Percentiles rank a stretch among this genome's conserved stretches.
These are phyloP conservation scores for Drosophila atroscutellata DNA, from an alignment of 2,888 invertebrate species.

Conservation along the genomic window DNA sequence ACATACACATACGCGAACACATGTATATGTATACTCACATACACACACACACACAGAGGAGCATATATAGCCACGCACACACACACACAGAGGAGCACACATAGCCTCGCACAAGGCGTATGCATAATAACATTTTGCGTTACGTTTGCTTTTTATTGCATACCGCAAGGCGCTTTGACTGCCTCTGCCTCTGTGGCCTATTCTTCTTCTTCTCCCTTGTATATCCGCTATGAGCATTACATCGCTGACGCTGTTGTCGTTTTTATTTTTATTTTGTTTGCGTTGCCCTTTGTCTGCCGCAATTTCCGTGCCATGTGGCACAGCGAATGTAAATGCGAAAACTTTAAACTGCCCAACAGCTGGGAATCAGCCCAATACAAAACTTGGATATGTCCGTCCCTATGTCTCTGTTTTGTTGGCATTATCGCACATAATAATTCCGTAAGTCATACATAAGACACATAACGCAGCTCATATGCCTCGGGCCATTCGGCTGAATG, in stretches of 20 bases:
- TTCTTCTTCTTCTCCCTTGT: conserved; percentile 24
- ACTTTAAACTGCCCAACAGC: conserved; percentile 75
- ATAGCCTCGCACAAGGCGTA: conserved; percentile 64
- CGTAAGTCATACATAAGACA: conserved; percentile 51
- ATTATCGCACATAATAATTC: conserved; percentile 75
- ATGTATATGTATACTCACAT: background rate
- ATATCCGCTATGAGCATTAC: conserved; percentile 35
- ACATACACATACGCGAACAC: conserved; percentile 17
- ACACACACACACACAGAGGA: conserved; percentile 6
- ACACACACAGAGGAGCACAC: background rate
- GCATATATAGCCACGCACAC: background rate
- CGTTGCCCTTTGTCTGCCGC: conserved; percentile 53
- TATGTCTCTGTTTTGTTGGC: conserved; percentile 41
- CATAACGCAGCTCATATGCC: conserved; percentile 30
- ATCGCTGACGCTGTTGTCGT: conserved; percentile 26
- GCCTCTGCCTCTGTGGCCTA: background rate
- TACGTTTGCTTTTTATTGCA: conserved; percentile 81
- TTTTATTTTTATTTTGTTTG: conserved; percentile 15
- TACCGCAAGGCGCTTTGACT: conserved; percentile 71
- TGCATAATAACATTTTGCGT: conserved; percentile 79
- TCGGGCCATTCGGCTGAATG: conserved; percentile 1
- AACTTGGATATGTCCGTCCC: conserved; percentile 13
- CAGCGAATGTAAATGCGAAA: conserved; percentile 73
- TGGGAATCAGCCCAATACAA: conserved; percentile 31
- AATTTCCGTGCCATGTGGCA: conserved; percentile 72